These are phyloP conservation scores for Muscicapa striata DNA, from an alignment of 2,797 vertebrate genomes.

Conservation along the genomic window DNA sequence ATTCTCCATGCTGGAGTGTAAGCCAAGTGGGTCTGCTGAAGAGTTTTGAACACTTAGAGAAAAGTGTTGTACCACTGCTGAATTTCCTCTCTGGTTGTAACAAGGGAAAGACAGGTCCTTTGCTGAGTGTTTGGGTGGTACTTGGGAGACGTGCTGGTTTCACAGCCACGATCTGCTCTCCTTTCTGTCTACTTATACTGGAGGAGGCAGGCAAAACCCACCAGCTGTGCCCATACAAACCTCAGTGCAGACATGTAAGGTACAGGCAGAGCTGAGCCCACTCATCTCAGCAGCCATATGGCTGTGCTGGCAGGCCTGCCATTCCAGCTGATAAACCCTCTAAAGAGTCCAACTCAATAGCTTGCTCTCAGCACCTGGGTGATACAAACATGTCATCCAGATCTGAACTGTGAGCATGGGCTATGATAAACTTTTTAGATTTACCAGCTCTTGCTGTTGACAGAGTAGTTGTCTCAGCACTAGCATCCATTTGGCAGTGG, in stretches of 20 bases:
- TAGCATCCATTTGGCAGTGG: neutral
- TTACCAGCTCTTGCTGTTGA: neutral
- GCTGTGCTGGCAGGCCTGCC: neutral
- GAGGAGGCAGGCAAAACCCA: neutral
- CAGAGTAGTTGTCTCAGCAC: neutral
- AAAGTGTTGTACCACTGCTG: neutral
- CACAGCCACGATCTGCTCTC: neutral
- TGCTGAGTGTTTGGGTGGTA: neutral
- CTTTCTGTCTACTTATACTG: neutral
- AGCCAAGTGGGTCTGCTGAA: neutral
- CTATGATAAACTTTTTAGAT: neutral
- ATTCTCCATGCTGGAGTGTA: neutral
- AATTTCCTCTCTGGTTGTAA: neutral
- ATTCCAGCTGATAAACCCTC: neutral
- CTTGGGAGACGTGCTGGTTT: neutral
- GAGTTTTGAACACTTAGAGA: neutral
- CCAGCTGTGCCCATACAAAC: neutral
- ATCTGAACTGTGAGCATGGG: neutral
- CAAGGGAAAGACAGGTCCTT: neutral
- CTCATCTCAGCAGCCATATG: neutral
- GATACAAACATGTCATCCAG: fast-evolving
- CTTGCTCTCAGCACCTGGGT: neutral
- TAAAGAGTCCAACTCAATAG: neutral
- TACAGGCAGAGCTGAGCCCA: neutral
- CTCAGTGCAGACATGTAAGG: fast-evolving